phyloP scores from a whole-genome alignment of 2,113 vertebrate genomes.

The Phylloscopus trochiloides region DNA sequence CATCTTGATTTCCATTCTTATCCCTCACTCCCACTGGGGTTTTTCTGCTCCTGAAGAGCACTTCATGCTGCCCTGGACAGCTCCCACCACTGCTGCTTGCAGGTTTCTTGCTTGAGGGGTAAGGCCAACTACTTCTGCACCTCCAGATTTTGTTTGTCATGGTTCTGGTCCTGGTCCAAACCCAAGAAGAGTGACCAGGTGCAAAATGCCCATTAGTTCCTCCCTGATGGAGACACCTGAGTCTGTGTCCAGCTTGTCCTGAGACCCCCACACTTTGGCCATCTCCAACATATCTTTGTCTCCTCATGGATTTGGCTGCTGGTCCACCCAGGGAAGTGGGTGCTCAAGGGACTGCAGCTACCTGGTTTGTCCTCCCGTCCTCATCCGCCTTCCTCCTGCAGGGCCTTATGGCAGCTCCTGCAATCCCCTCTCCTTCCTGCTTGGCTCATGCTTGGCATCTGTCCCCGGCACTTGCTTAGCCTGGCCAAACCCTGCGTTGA shows the following conservation, averaged over 20 bases:
- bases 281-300: neutral
- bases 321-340: neutral
- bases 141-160: neutral
- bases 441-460: neutral
- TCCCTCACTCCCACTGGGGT: rapidly evolving
- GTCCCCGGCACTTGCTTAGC: neutral
- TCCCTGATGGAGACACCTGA: neutral
- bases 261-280: neutral
- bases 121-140: neutral
- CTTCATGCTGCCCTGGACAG: neutral
- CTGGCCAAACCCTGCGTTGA: constrained; percentile 3
- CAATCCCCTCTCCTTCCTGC: constrained; percentile 41
- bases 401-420: neutral
- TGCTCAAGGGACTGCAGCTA: neutral
- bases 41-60: neutral
- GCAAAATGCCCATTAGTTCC: neutral
- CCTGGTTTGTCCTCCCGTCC: neutral
- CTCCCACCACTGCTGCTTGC: rapidly evolving
- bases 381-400: neutral
- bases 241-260: neutral
- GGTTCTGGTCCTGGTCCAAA: neutral
- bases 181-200: neutral
- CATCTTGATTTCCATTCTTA: neutral
- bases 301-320: neutral
- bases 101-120: neutral